Evolutionary conservation across 2,113 vertebrate species (phyloP).

Genomic region (Lichenostomus cassidix): DNA sequence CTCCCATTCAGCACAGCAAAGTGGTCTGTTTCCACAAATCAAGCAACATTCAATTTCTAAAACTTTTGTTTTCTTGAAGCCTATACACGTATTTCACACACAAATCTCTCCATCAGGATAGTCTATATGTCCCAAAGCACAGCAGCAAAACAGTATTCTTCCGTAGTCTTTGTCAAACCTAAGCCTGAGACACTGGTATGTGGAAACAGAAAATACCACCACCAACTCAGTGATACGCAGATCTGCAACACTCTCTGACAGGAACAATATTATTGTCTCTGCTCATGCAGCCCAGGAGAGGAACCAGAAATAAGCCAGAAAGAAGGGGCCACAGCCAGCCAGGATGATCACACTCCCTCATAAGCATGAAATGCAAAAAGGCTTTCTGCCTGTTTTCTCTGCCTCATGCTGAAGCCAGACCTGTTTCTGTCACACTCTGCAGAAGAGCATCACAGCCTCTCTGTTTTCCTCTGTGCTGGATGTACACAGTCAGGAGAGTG

Average conservation of each 20-base stretch:
- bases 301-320: background rate
- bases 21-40: background rate
- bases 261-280: background rate
- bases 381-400: background rate
- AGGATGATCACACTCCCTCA: background rate
- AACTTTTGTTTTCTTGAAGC: background rate
- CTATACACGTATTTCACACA: accelerated
- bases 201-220: background rate
- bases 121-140: background rate
- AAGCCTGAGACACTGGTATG: background rate
- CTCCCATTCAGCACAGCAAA: background rate
- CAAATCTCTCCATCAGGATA: accelerated
- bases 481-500: background rate
- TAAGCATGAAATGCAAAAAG: background rate
- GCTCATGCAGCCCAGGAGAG: background rate
- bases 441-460: background rate
- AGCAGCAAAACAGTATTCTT: background rate
- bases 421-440: no score
- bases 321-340: background rate
- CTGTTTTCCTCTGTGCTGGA: background rate
- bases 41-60: background rate
- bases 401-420: background rate
- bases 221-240: accelerated
- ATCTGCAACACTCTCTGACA: background rate
- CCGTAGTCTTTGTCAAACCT: background rate